These are phyloP conservation scores for Melanerpes formicivorus DNA, from an alignment of 2,113 vertebrate genomes.

Conservation along the genomic window DNA sequence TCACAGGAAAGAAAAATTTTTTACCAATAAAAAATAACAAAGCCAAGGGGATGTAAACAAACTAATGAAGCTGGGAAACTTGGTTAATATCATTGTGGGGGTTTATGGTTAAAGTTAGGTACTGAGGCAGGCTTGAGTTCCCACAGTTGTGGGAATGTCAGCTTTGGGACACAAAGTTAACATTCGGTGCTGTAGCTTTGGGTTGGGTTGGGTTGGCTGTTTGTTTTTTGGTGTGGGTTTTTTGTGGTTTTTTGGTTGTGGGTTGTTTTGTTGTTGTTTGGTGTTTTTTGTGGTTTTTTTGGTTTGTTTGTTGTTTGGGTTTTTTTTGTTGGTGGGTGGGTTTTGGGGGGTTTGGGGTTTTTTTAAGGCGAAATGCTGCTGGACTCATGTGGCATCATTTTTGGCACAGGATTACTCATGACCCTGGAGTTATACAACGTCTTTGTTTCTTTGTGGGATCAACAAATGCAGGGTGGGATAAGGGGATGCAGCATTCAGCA, in stretches of 20 bases:
- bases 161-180: not conserved
- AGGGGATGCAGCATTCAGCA: not conserved
- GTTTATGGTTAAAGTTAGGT: not conserved
- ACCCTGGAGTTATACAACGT: constrained; percentile 21
- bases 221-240: not conserved
- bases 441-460: not conserved
- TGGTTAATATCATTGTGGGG: not conserved
- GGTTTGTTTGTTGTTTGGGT: not conserved
- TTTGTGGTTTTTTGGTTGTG: not conserved
- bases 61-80: not conserved
- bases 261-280: not conserved
- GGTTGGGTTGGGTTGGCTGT: not conserved
- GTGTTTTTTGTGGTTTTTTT: too few relatives aligned
- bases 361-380: not conserved
- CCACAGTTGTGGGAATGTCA: fast-evolving
- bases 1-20: not conserved
- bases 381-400: not conserved
- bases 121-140: not conserved
- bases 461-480: not conserved
- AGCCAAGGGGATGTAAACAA: not conserved
- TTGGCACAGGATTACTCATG: not conserved
- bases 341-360: not conserved
- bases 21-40: not conserved
- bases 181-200: not conserved
- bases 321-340: not conserved